These are phyloP conservation scores for Tachuris rubrigastra DNA, from an alignment of 2,113 vertebrate species.

Conservation along the genomic window DNA sequence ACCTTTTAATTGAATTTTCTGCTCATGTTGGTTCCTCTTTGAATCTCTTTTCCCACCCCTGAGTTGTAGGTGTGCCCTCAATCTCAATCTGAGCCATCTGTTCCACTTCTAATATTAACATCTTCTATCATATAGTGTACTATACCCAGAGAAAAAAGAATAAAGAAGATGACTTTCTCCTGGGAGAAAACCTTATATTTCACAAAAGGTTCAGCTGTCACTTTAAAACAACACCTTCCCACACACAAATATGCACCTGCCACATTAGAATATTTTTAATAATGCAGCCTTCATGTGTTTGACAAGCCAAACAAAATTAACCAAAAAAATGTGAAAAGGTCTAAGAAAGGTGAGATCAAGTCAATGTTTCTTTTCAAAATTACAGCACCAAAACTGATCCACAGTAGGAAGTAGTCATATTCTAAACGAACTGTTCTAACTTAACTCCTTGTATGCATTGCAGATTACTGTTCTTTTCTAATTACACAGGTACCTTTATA, in stretches of 20 bases:
- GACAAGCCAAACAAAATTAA: slow-evolving; percentile 58
- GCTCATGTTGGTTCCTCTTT: slow-evolving; percentile 12
- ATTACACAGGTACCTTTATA: neutral
- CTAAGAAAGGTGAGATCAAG: slow-evolving; percentile 24
- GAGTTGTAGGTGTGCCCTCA: slow-evolving; percentile 10
- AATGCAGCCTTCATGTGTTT: slow-evolving; percentile 31
- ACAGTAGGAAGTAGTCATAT: neutral
- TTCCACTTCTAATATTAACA: slow-evolving; percentile 57
- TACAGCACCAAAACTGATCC: neutral
- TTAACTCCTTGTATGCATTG: neutral
- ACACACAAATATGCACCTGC: slow-evolving; percentile 41
- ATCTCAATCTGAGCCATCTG: slow-evolving; percentile 53
- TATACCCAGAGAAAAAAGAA: neutral
- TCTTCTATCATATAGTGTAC: neutral
- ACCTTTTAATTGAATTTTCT: slow-evolving; percentile 59
- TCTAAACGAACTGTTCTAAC: slow-evolving; percentile 5
- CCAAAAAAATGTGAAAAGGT: slow-evolving; percentile 34
- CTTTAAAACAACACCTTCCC: slow-evolving; percentile 49
- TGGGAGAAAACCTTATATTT: slow-evolving; percentile 40
- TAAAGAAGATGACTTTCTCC: slow-evolving; percentile 27
- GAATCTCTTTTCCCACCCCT: slow-evolving; percentile 26
- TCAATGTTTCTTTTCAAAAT: slow-evolving; percentile 30
- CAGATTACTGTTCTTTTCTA: neutral
- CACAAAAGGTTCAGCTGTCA: slow-evolving; percentile 54
- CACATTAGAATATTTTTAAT: slow-evolving; percentile 64